Percentiles rank a stretch among this genome's conserved stretches.
These are phyloP conservation scores for Campaea margaritaria DNA, from an alignment of 2,888 invertebrate genomes.

Conservation along the genomic window DNA sequence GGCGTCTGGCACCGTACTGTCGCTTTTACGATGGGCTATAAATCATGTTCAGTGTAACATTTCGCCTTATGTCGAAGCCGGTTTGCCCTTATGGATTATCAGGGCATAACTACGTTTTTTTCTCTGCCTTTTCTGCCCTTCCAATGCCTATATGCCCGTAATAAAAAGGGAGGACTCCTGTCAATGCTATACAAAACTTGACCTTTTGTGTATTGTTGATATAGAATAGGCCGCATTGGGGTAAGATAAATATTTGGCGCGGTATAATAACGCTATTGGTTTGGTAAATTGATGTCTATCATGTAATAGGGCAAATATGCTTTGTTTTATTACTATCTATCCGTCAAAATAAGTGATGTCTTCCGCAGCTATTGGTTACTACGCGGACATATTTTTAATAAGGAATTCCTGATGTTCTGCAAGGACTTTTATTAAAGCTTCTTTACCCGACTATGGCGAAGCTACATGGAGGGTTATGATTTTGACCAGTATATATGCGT, in stretches of 20 bases:
- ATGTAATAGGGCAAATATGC: conserved; percentile 20
- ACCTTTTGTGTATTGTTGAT: conserved; percentile 29
- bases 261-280: conserved; percentile 26
- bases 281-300: conserved; percentile 25
- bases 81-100: conserved; percentile 28
- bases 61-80: conserved; percentile 36
- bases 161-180: conserved; percentile 25
- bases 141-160: conserved; percentile 20
- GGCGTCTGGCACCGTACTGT: conserved; percentile 46
- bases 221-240: conserved; percentile 17
- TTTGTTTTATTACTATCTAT: conserved; percentile 26
- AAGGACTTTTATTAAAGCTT: background rate
- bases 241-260: conserved; percentile 25
- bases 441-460: too few species aligned
- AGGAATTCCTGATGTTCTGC: background rate
- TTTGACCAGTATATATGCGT: too few species aligned
- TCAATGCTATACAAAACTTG: conserved; percentile 26
- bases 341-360: conserved; percentile 19
- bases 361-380: background rate
- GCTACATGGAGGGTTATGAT: too few species aligned
- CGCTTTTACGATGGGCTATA: conserved; percentile 48
- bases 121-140: conserved; percentile 12
- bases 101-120: conserved; percentile 24
- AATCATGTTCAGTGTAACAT: conserved; percentile 42
- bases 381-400: conserved; percentile 16